Evolutionary conservation across 2,888 invertebrate species (phyloP), one percentile per base, ranked within the genome.

Genomic region (Himalopsyche kuldschensis): DNA sequence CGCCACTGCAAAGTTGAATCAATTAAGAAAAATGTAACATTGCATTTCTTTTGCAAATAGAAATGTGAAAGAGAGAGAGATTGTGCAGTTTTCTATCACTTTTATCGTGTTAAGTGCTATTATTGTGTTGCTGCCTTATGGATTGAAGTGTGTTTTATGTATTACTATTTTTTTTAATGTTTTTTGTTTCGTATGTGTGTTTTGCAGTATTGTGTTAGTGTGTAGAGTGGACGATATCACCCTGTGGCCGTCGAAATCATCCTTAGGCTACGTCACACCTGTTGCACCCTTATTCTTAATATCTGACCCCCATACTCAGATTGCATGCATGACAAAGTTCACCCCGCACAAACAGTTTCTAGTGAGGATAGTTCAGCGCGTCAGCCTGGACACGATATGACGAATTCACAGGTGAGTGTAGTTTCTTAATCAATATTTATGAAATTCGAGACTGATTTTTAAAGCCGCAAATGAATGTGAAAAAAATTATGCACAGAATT

Each of bases 351-450:
- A 41, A 15, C 41, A 11, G 32, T 32, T 32, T 31, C 69, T 75
- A 75, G 48, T 15, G 55, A 20, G 55, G 55, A 55, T 55, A 55
- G 55, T 20, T 55, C 55, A 24, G 8, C 55, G 78, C 20, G 20
- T 17, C 80, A 47, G 76, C 35, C 77, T 30, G 75, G 84, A 75
- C 78, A 47, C 85, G 83, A 89, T 89, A 93, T 93, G 93, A 93
- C 93, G 88, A 93, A 93, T 90, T 92, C 93, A 88, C 93, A 93
- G 93, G 93, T 93, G 92, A 89, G 89, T 88, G 27, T 15, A 24
- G 41, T 15, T 11, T 41, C 11, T 41, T 41, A 41, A 41, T 15
- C 15, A 6, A 41, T 15, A 15, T 41, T 15, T 41, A 11, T 41
- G 3, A 15, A 41, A 41, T 11, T 41, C 4, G 41, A 41, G 15